Percentiles rank a stretch among this genome's conserved stretches.
These are phyloP conservation scores for Denticeps clupeoides DNA, from an alignment of 2,797 vertebrate species.

Conservation along the genomic window DNA sequence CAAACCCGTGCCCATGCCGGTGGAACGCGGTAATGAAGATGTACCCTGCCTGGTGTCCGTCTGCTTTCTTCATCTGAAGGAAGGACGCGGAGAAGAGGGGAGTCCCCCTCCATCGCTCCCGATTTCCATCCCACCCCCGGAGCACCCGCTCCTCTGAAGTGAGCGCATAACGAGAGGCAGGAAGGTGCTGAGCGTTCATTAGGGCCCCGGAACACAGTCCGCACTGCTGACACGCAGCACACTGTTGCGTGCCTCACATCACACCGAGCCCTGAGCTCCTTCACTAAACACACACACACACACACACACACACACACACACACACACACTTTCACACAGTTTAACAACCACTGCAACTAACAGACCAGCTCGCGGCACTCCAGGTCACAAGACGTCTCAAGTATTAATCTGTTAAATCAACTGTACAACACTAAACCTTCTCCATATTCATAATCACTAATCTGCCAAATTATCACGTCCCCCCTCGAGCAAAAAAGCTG, in stretches of 20 bases:
- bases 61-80: conserved; percentile 17
- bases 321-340: not conserved
- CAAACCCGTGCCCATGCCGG: conserved; percentile 43
- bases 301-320: not conserved
- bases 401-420: conserved; percentile 15
- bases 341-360: not conserved
- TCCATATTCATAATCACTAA: conserved; percentile 5
- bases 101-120: not conserved
- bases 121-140: not conserved
- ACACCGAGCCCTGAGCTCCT: not conserved
- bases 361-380: not conserved
- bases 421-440: conserved; percentile 8
- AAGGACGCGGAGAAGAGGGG: not conserved
- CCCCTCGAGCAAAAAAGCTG: not conserved
- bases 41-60: conserved; percentile 29
- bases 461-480: conserved; percentile 6
- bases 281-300: not conserved
- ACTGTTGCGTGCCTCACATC: not conserved
- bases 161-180: not conserved
- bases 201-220: not conserved
- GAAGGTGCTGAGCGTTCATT: not conserved
- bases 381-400: conserved; percentile 2
- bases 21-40: conserved; percentile 56
- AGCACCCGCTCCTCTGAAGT: conserved; percentile 6
- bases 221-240: not conserved